Conservation (phyloP, 2,797 vertebrate genomes). For the Hippopotamyrus pictus region DNA sequence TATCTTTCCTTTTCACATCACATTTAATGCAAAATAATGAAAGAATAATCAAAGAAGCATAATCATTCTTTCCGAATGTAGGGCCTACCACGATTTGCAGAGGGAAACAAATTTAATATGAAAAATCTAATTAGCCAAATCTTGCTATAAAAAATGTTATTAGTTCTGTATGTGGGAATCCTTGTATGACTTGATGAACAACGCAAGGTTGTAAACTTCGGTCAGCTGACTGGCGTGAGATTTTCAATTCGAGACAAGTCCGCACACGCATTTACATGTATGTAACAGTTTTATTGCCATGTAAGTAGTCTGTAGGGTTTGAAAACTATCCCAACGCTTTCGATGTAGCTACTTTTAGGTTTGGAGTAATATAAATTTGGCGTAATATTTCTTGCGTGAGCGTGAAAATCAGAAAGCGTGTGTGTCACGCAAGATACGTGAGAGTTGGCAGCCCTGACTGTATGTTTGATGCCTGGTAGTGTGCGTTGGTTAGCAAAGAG, state of each 20-base stretch:
- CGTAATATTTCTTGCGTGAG: background rate
- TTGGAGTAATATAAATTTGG: background rate
- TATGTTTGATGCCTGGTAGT: background rate
- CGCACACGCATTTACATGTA: background rate
- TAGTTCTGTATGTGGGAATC: background rate
- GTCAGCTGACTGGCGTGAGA: background rate
- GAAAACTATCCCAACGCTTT: background rate
- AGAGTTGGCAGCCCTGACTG: background rate
- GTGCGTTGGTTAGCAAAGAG: background rate
- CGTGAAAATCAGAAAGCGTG: background rate
- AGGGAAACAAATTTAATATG: background rate
- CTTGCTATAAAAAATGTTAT: background rate
- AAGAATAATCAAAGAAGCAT: background rate
- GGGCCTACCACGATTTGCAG: background rate
- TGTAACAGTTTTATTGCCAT: background rate
- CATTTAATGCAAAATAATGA: background rate
- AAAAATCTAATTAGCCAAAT: background rate
- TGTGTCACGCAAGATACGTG: background rate
- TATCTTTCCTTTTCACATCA: background rate
- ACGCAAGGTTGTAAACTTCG: background rate
- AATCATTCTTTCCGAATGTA: background rate
- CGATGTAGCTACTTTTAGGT: background rate
- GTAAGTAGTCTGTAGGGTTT: background rate
- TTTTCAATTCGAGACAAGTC: background rate
- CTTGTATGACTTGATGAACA: background rate